Evolutionary conservation across 2,113 vertebrate species (phyloP).

Genomic region (Indicator indicator): DNA sequence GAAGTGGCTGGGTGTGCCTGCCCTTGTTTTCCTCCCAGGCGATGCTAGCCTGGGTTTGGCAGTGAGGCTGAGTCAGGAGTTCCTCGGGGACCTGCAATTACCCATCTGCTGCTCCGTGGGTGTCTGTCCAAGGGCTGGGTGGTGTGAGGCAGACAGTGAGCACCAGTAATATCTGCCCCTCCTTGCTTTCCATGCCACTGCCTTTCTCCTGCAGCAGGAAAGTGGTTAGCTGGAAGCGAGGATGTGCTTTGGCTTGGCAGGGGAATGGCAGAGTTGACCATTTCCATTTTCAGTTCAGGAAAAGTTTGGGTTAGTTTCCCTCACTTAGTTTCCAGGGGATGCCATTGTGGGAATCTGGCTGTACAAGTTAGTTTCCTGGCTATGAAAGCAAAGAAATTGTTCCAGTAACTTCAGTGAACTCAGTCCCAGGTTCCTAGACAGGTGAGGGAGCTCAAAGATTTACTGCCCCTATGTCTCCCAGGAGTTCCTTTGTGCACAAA

Average conservation of each 20-base stretch:
- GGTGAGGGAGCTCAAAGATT: background rate
- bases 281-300: background rate
- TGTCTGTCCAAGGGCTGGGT: background rate
- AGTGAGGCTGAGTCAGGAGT: background rate
- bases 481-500: background rate
- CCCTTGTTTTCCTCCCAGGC: background rate
- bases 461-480: background rate
- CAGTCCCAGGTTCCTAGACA: background rate
- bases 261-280: fast-evolving
- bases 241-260: background rate
- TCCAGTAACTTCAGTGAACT: background rate
- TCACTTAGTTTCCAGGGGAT: background rate
- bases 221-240: fast-evolving
- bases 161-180: background rate
- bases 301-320: background rate
- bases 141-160: background rate
- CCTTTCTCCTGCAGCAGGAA: background rate
- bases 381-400: background rate
- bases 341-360: background rate
- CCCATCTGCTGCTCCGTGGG: background rate
- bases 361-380: background rate
- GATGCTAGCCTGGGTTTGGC: background rate
- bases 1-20: background rate
- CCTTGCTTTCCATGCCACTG: fast-evolving
- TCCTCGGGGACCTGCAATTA: background rate